Conservation (phyloP, 2,113 vertebrate genomes). For the Brachyhypopomus gauderio region DNA sequence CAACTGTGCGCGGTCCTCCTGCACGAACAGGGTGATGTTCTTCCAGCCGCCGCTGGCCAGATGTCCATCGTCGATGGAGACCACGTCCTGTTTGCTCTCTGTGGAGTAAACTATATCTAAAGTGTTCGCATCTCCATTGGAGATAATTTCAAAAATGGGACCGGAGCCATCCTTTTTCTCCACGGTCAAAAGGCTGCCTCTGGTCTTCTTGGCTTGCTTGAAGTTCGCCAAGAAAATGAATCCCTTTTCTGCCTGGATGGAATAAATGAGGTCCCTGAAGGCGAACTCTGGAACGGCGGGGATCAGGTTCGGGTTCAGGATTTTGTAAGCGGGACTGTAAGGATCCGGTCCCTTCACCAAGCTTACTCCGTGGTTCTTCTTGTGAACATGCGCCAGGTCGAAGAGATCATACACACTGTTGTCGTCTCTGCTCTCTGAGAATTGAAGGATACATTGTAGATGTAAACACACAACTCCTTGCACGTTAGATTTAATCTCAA, state of each 20-base stretch:
- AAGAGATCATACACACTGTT: conserved; percentile 93
- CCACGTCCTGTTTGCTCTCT: conserved; percentile 80
- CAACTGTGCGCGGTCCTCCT: conserved; percentile 91
- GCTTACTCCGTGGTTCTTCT: conserved; percentile 81
- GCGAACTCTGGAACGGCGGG: conserved; percentile 84
- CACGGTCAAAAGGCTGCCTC: conserved; percentile 85
- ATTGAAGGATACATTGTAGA: conserved; percentile 18
- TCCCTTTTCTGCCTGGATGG: conserved; percentile 88
- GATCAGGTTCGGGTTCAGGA: conserved; percentile 89
- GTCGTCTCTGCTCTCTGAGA: conserved; percentile 85
- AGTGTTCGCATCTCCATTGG: conserved; percentile 89
- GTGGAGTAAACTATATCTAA: conserved; percentile 87
- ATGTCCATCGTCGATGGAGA: conserved; percentile 87
- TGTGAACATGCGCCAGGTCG: conserved; percentile 78
- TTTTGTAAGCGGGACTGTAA: conserved; percentile 91
- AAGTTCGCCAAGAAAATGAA: conserved; percentile 91
- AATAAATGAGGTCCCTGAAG: conserved; percentile 92
- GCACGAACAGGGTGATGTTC: conserved; percentile 94
- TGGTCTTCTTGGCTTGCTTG: conserved; percentile 86
- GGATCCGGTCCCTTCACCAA: conserved; percentile 88
- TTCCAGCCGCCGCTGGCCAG: conserved; percentile 91
- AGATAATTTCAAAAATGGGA: conserved; percentile 89
- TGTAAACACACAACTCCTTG: neutral
- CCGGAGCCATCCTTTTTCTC: conserved; percentile 86
- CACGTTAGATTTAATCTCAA: neutral